phyloP scores from a whole-genome alignment of 2,797 vertebrate species.

The Alfaro cultratus region DNA sequence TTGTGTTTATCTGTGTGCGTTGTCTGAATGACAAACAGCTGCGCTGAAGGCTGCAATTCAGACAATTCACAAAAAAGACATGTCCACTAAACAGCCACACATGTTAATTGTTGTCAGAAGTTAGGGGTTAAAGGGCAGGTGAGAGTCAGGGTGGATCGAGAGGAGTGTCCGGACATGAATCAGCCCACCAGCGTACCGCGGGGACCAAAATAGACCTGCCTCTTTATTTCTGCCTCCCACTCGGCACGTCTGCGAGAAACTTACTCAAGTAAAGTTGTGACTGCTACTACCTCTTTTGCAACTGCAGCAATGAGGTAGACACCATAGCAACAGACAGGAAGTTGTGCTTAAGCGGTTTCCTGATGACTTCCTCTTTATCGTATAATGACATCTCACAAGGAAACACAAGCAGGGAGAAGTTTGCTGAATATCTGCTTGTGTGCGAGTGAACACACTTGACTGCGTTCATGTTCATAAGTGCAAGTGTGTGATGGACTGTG shows the following conservation, averaged over 20 bases:
- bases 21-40: slow-evolving; percentile 75
- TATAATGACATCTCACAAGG: slow-evolving; percentile 81
- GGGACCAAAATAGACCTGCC: slow-evolving; percentile 55
- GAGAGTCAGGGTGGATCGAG: slow-evolving; percentile 53
- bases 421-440: slow-evolving; percentile 25
- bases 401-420: slow-evolving; percentile 63
- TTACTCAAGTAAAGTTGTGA: slow-evolving; percentile 44
- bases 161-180: slow-evolving; percentile 42
- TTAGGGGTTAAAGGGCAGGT: slow-evolving; percentile 54
- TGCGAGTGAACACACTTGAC: slow-evolving; percentile 8
- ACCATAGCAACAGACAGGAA: slow-evolving; percentile 85
- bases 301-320: slow-evolving; percentile 74
- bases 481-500: neutral
- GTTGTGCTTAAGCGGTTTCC: slow-evolving; percentile 85
- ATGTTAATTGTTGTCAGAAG: slow-evolving; percentile 72
- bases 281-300: slow-evolving; percentile 46
- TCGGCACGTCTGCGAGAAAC: slow-evolving; percentile 50
- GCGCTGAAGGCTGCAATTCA: slow-evolving; percentile 39
- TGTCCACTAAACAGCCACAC: slow-evolving; percentile 32
- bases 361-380: slow-evolving; percentile 85
- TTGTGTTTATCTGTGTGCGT: slow-evolving; percentile 63
- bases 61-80: slow-evolving; percentile 41
- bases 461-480: slow-evolving; percentile 14
- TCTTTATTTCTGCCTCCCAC: slow-evolving; percentile 53
- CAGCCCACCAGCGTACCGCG: slow-evolving; percentile 34